Evolutionary conservation across 2,113 vertebrate species (phyloP), one percentile per base, ranked within the genome.

Genomic region (Etheostoma spectabile): DNA sequence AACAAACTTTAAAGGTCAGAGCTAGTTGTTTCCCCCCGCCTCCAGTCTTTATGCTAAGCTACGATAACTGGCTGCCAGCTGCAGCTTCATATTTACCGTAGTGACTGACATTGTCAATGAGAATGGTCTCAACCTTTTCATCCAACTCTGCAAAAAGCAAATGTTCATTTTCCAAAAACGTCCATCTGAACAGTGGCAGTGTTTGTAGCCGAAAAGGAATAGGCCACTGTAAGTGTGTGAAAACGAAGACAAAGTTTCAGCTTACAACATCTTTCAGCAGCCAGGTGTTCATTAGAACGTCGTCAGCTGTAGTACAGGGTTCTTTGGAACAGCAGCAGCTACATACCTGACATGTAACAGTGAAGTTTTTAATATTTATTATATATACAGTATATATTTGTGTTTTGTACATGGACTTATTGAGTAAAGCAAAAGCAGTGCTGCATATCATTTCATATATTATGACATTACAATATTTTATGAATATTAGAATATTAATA

Each of bases 261-360:
- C 11, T 27, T 12, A 42, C 38, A 42, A 10, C 8, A 10, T 62
- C 49, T 42, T 12, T 63, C 57, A 57, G 45, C 51, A 51, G n/a
- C 56, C 49, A 64, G 65, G 51, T 66, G 52, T 70, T 57, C 1
- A 33, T 46, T 49, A 62, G 2, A 45, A 49, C 10, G 14, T 72
- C 8, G 45, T 61, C 30, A 52, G 59, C 30, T 27, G n/a, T 6
- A 13, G 8, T 22, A 56, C 63, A 8, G 12, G 14, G 13, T n/a
- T 69, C 27, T 68, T 82, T 66, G 46, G 78, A 10, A 33, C 12
- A 52, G 38, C n/a, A 27, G 24, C 24, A 46, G 22, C 21, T 21
- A 19, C 16, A n/a, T 7, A 22, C 14, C 18, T 22, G 59, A 14
- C 53, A 4, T 45, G 15, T 35, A 48, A 46, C 4, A 51, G 22